phyloP scores from a whole-genome alignment of 1,140 invertebrate genomes.

The Lepidurus couesii region DNA sequence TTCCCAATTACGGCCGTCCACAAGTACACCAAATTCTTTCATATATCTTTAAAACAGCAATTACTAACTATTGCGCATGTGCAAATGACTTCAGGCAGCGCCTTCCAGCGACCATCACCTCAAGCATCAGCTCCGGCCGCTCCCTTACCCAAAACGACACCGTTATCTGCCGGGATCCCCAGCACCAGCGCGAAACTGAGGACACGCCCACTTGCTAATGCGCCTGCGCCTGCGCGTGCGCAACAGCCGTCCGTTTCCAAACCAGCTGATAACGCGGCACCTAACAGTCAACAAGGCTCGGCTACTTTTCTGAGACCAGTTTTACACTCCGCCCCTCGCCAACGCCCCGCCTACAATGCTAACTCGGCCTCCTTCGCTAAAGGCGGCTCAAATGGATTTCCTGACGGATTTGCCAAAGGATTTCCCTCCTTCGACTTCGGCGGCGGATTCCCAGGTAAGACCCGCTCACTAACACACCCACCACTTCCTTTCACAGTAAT shows the following conservation, averaged over 20 bases:
- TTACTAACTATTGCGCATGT: neutral
- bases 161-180: neutral
- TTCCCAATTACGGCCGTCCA: neutral
- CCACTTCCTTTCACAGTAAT: neutral
- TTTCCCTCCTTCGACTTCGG: slow-evolving; percentile 31
- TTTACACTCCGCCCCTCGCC: neutral
- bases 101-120: neutral
- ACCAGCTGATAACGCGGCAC: neutral
- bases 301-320: neutral
- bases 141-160: neutral
- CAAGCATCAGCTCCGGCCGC: neutral
- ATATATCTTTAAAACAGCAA: neutral
- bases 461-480: neutral
- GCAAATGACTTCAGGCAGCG: neutral
- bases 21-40: neutral
- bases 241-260: neutral
- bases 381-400: slow-evolving; percentile 26
- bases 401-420: slow-evolving; percentile 31
- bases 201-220: neutral
- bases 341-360: neutral
- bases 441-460: slow-evolving; percentile 27
- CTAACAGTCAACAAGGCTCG: neutral
- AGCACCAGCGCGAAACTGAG: neutral
- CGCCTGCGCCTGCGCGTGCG: neutral
- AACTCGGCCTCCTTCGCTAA: neutral